These are phyloP conservation scores for Anadara kagoshimensis DNA, from an alignment of 1,140 invertebrate genomes.

Conservation along the genomic window DNA sequence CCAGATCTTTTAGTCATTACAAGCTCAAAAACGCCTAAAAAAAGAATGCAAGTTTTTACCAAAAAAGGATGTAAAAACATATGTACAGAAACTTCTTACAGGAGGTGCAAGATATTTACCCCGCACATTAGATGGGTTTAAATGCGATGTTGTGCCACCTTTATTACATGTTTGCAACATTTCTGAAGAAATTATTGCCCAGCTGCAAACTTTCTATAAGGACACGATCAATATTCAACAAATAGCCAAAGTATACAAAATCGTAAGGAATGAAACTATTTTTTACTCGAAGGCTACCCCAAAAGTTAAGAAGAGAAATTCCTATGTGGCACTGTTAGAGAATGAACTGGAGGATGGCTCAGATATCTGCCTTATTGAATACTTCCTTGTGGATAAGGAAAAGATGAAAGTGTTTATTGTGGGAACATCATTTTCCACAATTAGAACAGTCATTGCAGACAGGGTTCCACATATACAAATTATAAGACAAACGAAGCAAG, in stretches of 20 bases:
- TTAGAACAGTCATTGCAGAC: not conserved
- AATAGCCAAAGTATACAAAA: slow-evolving; percentile 2
- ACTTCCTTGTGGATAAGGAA: not conserved
- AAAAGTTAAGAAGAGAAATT: slow-evolving; percentile 3
- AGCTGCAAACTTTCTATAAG: not conserved
- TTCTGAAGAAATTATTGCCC: not conserved
- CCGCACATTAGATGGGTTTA: not conserved
- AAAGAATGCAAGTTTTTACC: slow-evolving; percentile 4
- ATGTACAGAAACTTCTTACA: slow-evolving; percentile 5
- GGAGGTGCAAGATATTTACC: slow-evolving; percentile 4
- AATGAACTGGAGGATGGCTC: not conserved
- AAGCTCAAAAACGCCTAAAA: slow-evolving; percentile 11
- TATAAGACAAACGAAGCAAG: no score
- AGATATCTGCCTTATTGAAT: not conserved
- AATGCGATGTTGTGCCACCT: slow-evolving; percentile 8
- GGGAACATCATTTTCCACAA: not conserved
- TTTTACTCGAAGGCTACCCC: not conserved
- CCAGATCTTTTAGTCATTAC: slow-evolving; percentile 23
- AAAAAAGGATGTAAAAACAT: not conserved
- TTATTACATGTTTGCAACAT: not conserved
- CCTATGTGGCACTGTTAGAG: not conserved
- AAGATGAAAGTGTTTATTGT: not conserved
- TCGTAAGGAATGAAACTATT: not conserved
- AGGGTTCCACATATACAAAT: no score
- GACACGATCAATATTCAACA: not conserved